A percentile compares a stretch with the other conserved stretches of the same genome.
Conservation (phyloP, 2,113 vertebrate species). For the Azemiops feae region DNA sequence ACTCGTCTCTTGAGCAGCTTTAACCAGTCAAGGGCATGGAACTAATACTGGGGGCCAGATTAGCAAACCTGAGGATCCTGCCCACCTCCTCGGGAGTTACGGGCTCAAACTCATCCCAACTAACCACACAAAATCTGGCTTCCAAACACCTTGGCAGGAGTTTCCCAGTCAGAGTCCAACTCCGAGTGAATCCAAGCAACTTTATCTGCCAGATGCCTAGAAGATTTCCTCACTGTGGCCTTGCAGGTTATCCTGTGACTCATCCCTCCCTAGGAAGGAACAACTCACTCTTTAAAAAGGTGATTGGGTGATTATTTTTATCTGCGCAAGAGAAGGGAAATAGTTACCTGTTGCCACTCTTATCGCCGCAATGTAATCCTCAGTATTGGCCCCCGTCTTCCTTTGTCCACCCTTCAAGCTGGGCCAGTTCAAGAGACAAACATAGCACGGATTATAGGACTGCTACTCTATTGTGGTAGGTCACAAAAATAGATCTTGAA, state of each 20-base stretch:
- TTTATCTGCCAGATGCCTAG: neutral
- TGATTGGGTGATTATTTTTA: neutral
- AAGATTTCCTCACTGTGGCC: neutral
- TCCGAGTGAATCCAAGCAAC: neutral
- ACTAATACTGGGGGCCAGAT: neutral
- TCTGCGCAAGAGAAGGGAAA: neutral
- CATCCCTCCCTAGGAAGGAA: neutral
- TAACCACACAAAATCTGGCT: neutral
- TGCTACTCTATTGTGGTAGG: neutral
- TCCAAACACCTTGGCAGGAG: neutral
- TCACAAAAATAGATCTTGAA: neutral
- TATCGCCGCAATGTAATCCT: neutral
- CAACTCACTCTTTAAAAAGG: neutral
- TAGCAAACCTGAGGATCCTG: neutral
- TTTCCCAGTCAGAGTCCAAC: neutral
- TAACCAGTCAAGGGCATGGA: neutral
- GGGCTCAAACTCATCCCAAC: neutral
- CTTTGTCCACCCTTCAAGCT: neutral
- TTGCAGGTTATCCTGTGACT: neutral
- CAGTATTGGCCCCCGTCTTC: neutral
- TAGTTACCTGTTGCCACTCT: neutral
- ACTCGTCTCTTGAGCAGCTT: neutral
- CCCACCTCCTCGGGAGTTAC: neutral
- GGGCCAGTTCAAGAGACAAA: neutral
- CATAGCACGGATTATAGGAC: neutral